Evolutionary conservation across 2,888 invertebrate genomes (phyloP).

Genomic region (Alitta virens): DNA sequence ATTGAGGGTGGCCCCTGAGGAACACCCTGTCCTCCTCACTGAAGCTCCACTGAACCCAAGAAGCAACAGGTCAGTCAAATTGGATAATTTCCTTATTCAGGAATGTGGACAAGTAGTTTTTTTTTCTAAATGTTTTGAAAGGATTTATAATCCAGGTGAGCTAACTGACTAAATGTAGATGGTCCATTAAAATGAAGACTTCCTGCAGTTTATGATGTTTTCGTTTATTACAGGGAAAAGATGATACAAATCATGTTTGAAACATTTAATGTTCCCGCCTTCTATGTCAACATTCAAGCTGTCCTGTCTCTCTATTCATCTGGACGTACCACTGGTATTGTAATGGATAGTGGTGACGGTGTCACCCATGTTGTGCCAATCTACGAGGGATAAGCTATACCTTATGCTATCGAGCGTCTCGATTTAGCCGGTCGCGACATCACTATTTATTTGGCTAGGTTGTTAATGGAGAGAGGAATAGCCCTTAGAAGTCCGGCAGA

Average conservation of each 20-base stretch:
- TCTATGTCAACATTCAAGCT: conserved; percentile 37
- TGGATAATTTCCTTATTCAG: too few species aligned
- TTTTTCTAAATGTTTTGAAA: too few species aligned
- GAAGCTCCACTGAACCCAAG: conserved; percentile 2
- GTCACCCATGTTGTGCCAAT: conserved; percentile 29
- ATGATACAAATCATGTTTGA: conserved; percentile 49
- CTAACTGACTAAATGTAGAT: too few species aligned
- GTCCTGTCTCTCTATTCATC: conserved; percentile 38
- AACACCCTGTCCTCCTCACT: conserved; percentile 2
- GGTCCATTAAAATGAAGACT: too few species aligned
- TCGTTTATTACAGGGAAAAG: conserved; percentile 1
- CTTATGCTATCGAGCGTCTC: conserved; percentile 31
- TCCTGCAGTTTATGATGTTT: too few species aligned
- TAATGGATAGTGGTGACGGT: conserved; percentile 37
- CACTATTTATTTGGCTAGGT: conserved; percentile 24
- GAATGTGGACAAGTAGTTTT: too few species aligned
- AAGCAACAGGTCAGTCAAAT: background rate
- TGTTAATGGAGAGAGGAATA: conserved; percentile 54
- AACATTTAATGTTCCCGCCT: conserved; percentile 31
- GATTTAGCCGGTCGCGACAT: conserved; percentile 14
- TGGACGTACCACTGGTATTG: conserved; percentile 70
- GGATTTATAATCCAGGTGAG: too few species aligned
- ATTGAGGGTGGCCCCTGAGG: background rate
- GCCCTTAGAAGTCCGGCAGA: conserved; percentile 56
- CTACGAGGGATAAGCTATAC: conserved; percentile 39